Evolutionary conservation across 2,888 invertebrate genomes (phyloP).

Genomic region (Glyphotaelius pellucidus): DNA sequence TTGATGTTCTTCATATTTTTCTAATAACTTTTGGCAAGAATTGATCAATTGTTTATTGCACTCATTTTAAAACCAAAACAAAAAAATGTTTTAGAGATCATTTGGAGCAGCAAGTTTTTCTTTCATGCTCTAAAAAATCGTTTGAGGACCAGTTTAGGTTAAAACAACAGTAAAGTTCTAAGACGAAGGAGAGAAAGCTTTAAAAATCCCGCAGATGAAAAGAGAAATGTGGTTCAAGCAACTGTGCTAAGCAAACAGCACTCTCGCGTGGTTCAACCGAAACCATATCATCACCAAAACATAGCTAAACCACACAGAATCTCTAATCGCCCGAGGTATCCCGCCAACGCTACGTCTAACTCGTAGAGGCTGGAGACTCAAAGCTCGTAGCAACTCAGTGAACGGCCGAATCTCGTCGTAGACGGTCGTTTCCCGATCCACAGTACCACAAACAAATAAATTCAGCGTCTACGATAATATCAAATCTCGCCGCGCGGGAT

Average conservation of each 20-base stretch:
- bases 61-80: background rate
- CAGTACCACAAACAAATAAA: background rate
- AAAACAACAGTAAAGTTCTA: background rate
- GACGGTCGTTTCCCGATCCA: slow-evolving; percentile 54
- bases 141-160: background rate
- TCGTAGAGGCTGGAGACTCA: background rate
- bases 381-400: slow-evolving; percentile 55
- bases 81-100: background rate
- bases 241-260: slow-evolving; percentile 37
- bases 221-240: slow-evolving; percentile 40
- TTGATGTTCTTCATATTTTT: too few species aligned
- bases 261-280: slow-evolving; percentile 22
- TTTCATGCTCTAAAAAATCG: background rate
- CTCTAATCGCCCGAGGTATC: slow-evolving; percentile 50
- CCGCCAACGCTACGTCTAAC: background rate
- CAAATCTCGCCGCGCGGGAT: background rate
- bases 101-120: background rate
- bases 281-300: slow-evolving; percentile 57
- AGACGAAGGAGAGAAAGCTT: too few species aligned
- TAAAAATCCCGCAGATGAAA: slow-evolving; percentile 30
- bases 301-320: slow-evolving; percentile 56
- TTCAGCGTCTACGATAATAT: background rate
- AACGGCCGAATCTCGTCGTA: slow-evolving; percentile 54
- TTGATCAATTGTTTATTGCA: too few species aligned
- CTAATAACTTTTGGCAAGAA: background rate